Evolutionary conservation across 2,797 vertebrate genomes (phyloP).

Genomic region (Cyclopterus lumpus): DNA sequence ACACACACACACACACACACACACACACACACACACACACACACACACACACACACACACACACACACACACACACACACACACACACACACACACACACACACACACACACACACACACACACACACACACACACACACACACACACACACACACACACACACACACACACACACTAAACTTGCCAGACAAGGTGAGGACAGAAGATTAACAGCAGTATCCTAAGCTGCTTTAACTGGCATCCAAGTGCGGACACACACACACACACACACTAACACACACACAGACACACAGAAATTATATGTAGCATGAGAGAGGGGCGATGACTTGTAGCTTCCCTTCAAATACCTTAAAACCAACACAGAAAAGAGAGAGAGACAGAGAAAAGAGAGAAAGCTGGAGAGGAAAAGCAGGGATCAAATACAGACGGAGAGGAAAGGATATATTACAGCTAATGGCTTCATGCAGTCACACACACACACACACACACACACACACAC

Average conservation of each 20-base stretch:
- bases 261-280: conserved; percentile 14
- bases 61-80: too few relatives aligned
- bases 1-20: too few relatives aligned
- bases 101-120: too few relatives aligned
- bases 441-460: conserved; percentile 82
- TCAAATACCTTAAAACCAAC: conserved; percentile 61
- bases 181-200: conserved; percentile 56
- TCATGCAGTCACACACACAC: conserved; percentile 58
- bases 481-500: conserved; percentile 47
- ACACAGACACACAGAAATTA: conserved; percentile 25
- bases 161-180: conserved; percentile 37
- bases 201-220: conserved; percentile 55
- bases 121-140: conserved; percentile 7
- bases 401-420: conserved; percentile 62
- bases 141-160: conserved; percentile 17
- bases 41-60: too few relatives aligned
- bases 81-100: too few relatives aligned
- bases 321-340: conserved; percentile 71
- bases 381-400: conserved; percentile 7
- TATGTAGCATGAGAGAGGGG: conserved; percentile 42
- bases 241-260: conserved; percentile 1
- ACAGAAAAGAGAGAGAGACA: background rate
- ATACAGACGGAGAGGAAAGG: conserved; percentile 76
- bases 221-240: conserved; percentile 40
- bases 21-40: too few relatives aligned